Percentiles rank a stretch among this genome's conserved stretches.
These are phyloP conservation scores for Scaptodrosophila latifasciaeformis DNA, from an alignment of 2,888 invertebrate species.

Conservation along the genomic window DNA sequence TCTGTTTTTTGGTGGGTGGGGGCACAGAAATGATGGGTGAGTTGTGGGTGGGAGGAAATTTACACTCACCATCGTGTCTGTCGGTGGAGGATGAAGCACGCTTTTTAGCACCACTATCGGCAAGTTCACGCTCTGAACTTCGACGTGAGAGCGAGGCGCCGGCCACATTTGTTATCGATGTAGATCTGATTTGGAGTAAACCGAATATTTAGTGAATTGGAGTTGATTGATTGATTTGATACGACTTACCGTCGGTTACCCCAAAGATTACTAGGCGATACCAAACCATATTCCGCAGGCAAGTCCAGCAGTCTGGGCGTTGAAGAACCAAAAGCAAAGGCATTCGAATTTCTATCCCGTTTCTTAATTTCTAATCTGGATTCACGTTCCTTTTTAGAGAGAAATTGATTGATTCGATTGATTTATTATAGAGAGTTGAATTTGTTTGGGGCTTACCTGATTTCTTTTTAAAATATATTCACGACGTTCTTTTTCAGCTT, in stretches of 20 bases:
- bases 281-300: slow-evolving; percentile 83
- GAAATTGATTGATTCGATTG: neutral
- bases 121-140: slow-evolving; percentile 88
- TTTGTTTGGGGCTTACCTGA: slow-evolving; percentile 73
- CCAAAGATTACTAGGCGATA: slow-evolving; percentile 81
- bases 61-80: slow-evolving; percentile 79
- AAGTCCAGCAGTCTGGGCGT: slow-evolving; percentile 88
- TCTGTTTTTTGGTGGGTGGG: too few relatives aligned
- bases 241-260: slow-evolving; percentile 82
- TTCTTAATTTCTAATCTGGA: slow-evolving; percentile 87
- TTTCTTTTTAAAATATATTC: slow-evolving; percentile 91
- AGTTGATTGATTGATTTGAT: slow-evolving; percentile 2
- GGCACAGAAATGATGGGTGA: too few relatives aligned
- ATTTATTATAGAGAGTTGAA: neutral
- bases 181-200: slow-evolving; percentile 79
- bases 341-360: slow-evolving; percentile 83
- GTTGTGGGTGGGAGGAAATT: too few relatives aligned
- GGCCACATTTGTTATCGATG: slow-evolving; percentile 92
- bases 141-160: slow-evolving; percentile 87
- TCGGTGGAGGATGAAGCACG: slow-evolving; percentile 84
- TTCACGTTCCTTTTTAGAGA: slow-evolving; percentile 80
- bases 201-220: neutral
- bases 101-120: slow-evolving; percentile 82
- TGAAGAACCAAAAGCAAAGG: slow-evolving; percentile 94
- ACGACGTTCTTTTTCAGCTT: slow-evolving; percentile 89